Evolutionary conservation across 2,888 invertebrate species (phyloP).

Genomic region (Aphodius granarius): DNA sequence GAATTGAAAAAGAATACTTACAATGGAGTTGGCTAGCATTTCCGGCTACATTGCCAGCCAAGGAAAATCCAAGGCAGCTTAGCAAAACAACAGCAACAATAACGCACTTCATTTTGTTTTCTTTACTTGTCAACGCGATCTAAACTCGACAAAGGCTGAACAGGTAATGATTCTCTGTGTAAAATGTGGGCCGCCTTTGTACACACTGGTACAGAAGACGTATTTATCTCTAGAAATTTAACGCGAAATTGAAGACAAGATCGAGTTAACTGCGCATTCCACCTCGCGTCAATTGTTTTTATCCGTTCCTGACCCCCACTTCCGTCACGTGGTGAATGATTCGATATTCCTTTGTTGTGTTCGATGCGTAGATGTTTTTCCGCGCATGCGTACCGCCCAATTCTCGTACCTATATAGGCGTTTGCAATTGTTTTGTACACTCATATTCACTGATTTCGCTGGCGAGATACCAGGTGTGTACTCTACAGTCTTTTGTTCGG

Average conservation of each 20-base stretch:
- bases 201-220: constrained; percentile 92
- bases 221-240: constrained; percentile 45
- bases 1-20: constrained; percentile 56
- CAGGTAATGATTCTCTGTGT: constrained; percentile 25
- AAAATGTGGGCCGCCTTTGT: constrained; percentile 82
- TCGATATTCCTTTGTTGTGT: constrained; percentile 34
- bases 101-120: constrained; percentile 59
- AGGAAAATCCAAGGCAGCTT: constrained; percentile 51
- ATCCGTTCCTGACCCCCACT: constrained; percentile 20
- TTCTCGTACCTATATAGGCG: constrained; percentile 17
- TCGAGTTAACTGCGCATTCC: constrained; percentile 16
- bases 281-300: constrained; percentile 16
- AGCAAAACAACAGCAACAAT: constrained; percentile 58
- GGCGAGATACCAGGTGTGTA: constrained; percentile 54
- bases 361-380: background rate
- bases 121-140: background rate
- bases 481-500: background rate
- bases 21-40: constrained; percentile 60
- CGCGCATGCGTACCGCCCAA: constrained; percentile 30
- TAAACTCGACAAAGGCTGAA: background rate
- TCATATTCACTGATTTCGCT: constrained; percentile 53
- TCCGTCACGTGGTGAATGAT: constrained; percentile 7
- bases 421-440: constrained; percentile 3
- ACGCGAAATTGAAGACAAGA: constrained; percentile 29
- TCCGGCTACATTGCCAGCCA: constrained; percentile 46